Evolutionary conservation across 2,888 invertebrate species (phyloP).

Genomic region (Lysandra coridon): DNA sequence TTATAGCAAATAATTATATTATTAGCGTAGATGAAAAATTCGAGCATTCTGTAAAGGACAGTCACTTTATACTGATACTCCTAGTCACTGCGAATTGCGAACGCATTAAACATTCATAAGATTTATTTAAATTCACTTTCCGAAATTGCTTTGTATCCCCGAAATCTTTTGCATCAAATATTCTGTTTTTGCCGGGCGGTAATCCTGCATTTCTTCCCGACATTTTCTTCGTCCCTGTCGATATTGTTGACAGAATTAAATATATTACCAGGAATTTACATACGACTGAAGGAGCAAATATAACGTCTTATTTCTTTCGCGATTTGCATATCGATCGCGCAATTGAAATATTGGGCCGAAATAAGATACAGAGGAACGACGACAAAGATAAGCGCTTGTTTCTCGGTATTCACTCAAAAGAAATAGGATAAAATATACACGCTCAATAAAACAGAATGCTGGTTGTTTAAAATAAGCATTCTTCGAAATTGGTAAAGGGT

Average conservation of each 20-base stretch:
- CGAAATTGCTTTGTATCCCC: not conserved
- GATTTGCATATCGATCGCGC: not conserved
- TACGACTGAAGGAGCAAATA: not conserved
- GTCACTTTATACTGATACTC: too few species aligned
- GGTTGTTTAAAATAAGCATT: not conserved
- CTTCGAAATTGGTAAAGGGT: not conserved
- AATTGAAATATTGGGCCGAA: not conserved
- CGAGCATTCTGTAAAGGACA: too few species aligned
- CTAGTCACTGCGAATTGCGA: too few species aligned
- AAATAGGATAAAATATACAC: not conserved
- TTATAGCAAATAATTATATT: too few species aligned
- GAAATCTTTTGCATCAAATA: not conserved
- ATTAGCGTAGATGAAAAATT: too few species aligned
- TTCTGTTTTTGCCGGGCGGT: not conserved
- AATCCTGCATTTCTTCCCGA: not conserved
- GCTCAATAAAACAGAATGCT: not conserved
- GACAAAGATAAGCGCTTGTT: not conserved
- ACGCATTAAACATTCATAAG: too few species aligned
- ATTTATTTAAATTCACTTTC: not conserved
- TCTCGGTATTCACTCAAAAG: not conserved
- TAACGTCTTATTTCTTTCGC: slow-evolving; percentile 8
- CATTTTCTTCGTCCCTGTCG: not conserved
- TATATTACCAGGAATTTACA: not conserved
- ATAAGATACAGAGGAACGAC: not conserved
- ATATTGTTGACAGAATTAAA: slow-evolving; percentile 9